A percentile compares a stretch with the other conserved stretches of the same genome.
Evolutionary conservation across 1,140 invertebrate genomes (phyloP).

Genomic region (Parasteatoda tepidariorum): DNA sequence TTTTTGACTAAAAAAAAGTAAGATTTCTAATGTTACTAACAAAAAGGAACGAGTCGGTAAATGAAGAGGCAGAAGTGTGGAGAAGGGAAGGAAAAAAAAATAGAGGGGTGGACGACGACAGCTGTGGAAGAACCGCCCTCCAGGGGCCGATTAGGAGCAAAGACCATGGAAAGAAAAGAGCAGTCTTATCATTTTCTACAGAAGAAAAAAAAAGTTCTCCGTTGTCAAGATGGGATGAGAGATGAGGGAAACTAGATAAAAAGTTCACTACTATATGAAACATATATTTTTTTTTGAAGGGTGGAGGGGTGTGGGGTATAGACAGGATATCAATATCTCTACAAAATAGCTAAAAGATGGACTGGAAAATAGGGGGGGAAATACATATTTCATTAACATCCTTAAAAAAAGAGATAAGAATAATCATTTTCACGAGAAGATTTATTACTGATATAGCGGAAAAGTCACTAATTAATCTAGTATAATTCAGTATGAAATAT

Average conservation of each 20-base stretch:
- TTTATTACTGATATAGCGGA: too few relatives aligned
- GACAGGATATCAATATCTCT: background rate
- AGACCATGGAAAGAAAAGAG: conserved; percentile 15
- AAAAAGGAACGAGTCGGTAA: too few relatives aligned
- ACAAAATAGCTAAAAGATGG: too few relatives aligned
- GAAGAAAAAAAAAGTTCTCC: background rate
- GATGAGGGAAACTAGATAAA: conserved; percentile 15
- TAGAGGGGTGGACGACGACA: conserved; percentile 31
- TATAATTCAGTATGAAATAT: too few relatives aligned
- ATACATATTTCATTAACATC: too few relatives aligned
- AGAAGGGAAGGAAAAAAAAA: background rate
- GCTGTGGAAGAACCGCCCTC: conserved; percentile 28
- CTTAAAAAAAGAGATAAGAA: too few relatives aligned
- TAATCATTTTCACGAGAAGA: too few relatives aligned
- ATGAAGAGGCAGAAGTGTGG: too few relatives aligned
- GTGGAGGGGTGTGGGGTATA: background rate
- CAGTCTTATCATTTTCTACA: conserved; percentile 29
- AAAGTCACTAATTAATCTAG: too few relatives aligned
- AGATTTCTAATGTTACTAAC: too few relatives aligned
- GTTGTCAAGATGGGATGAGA: conserved; percentile 23
- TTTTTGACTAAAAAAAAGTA: too few relatives aligned
- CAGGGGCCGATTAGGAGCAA: conserved; percentile 38
- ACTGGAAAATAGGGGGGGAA: too few relatives aligned
- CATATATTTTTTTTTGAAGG: background rate
- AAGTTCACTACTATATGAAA: conserved; percentile 6